Evolutionary conservation across 2,797 vertebrate species (phyloP), one percentile per base, ranked within the genome.

Genomic region (Crenichthys baileyi): DNA sequence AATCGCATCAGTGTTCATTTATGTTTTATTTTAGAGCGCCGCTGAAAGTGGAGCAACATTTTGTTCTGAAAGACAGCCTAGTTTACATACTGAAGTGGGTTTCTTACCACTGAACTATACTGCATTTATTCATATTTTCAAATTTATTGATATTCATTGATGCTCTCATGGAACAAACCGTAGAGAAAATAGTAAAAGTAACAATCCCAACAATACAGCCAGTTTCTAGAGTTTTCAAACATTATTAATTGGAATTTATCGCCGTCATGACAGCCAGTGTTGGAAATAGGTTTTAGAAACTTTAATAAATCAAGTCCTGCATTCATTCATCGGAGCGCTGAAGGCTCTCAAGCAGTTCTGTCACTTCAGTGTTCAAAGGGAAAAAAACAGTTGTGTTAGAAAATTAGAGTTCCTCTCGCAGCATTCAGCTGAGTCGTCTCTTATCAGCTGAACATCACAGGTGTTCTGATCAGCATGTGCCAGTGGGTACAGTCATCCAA

Each of bases 401-500:
- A 63, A 29, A 24, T 11, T 41, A 31, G 18, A 41, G 73, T 72
- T 24, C 44, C 8, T 16, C 44, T 73, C 50, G 13, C 58, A 46
- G 71, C 41, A 55, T 79, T 67, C 70, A 83, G n/a, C 75, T 79
- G 84, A 74, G 58, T 70, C 15, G 2, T 78, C 76, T 78, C 75
- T 78, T 76, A 75, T 85, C 72, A 79, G 36, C 81, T 44, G 85
- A 85, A 87, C 77, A 78, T 81, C 71, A 26, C 60, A 31, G 46
- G 74, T 82, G 80, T 83, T 81, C 89, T 85, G 85, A 82, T 72
- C 85, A 85, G 71, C 87, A 70, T 1, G 46, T 51, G 79, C 70
- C 24, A 46, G 5, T 46, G 41, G 67, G 39, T 77, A 78, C 83
- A 88, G 72, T 92, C 87, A 88, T 85, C 78, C 85, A 86, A 77